Conservation (phyloP, 2,113 vertebrate species). For the Deroptyus accipitrinus region DNA sequence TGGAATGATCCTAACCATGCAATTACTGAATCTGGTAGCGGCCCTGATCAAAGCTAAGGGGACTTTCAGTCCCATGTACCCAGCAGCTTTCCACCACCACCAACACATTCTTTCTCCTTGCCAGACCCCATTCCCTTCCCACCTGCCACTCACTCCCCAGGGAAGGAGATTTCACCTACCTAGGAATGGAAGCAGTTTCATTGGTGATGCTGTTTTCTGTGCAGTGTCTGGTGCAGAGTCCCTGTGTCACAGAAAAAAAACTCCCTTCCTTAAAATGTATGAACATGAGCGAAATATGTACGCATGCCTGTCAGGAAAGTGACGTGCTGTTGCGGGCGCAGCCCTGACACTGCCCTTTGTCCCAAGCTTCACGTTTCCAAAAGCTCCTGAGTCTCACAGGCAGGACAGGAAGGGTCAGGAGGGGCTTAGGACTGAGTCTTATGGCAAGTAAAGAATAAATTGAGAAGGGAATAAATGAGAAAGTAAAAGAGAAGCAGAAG, state of each 20-base stretch:
- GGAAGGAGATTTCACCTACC: slow-evolving; percentile 68
- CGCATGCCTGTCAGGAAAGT: background rate
- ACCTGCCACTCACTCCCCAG: background rate
- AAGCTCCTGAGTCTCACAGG: background rate
- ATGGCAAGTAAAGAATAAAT: background rate
- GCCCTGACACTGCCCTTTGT: background rate
- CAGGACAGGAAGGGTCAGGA: background rate
- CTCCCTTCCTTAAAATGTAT: background rate
- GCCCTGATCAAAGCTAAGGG: background rate
- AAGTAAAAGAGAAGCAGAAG: background rate
- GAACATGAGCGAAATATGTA: background rate
- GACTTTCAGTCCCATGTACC: background rate
- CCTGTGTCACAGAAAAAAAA: background rate
- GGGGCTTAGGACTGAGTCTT: background rate
- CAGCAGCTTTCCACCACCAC: background rate
- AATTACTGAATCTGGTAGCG: background rate
- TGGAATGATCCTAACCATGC: background rate
- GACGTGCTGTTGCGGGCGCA: background rate
- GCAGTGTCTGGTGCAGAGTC: background rate
- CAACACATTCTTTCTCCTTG: background rate
- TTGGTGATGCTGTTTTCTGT: slow-evolving; percentile 52
- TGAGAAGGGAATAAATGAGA: background rate
- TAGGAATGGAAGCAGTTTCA: slow-evolving; percentile 74
- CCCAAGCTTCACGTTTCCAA: background rate
- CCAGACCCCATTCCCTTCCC: background rate